Percentiles rank a stretch among this genome's conserved stretches.
phyloP scores from a whole-genome alignment of 2,888 invertebrate species.

The Phaonia tiefii region DNA sequence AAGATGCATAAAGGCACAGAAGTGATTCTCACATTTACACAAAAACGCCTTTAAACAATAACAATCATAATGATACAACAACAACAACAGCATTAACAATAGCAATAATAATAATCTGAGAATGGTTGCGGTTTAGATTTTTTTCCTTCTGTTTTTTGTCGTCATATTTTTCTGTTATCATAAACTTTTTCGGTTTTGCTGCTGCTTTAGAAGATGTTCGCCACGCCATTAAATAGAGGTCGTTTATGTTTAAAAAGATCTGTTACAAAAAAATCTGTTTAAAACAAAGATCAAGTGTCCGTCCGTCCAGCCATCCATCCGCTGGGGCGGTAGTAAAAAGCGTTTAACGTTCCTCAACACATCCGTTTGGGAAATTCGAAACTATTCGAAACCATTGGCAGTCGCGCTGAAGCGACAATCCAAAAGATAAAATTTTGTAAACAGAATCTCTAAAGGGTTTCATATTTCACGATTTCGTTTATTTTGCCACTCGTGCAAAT shows the following conservation, averaged over 20 bases:
- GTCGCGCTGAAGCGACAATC: neutral
- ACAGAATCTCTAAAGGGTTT: conserved; percentile 15
- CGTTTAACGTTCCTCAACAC: conserved; percentile 6
- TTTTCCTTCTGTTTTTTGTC: neutral
- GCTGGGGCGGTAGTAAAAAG: neutral
- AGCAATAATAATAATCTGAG: conserved; percentile 58
- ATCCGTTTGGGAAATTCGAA: conserved; percentile 15
- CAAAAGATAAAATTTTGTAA: conserved; percentile 20
- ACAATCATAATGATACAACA: conserved; percentile 16
- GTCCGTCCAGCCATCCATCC: conserved; percentile 9
- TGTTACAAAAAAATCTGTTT: conserved; percentile 7
- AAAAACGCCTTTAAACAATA: conserved; percentile 23
- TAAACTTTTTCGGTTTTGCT: neutral
- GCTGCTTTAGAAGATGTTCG: conserved; percentile 4
- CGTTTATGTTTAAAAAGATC: conserved; percentile 12
- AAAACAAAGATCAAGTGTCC: neutral
- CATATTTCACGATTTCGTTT: conserved; percentile 19
- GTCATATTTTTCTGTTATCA: neutral
- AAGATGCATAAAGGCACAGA: neutral
- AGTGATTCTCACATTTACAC: conserved; percentile 36
- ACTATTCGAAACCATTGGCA: neutral
- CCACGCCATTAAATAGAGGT: conserved; percentile 16
- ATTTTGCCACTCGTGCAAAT: conserved; percentile 3
- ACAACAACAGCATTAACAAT: conserved; percentile 23
- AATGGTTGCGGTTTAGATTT: conserved; percentile 56